Evolutionary conservation across 2,113 vertebrate genomes (phyloP).

Genomic region (Gasterosteus nipponicus): DNA sequence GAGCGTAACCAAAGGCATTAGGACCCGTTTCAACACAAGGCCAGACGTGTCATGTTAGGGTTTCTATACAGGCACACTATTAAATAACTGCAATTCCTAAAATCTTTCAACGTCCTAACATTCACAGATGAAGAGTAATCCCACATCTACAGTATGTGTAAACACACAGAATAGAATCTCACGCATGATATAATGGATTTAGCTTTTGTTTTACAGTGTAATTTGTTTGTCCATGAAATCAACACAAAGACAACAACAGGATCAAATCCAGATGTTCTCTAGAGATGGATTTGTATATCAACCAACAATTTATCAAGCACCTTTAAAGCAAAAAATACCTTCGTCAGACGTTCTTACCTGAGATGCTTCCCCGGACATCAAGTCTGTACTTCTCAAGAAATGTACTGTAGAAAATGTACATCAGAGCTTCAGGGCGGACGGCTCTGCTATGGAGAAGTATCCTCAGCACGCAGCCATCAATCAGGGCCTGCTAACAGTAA

Average conservation of each 20-base stretch:
- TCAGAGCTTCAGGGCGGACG: constrained; percentile 48
- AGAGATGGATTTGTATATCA: not conserved
- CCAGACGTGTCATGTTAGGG: constrained; percentile 12
- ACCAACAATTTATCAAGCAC: not conserved
- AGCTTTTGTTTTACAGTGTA: constrained; percentile 6
- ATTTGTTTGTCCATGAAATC: constrained; percentile 18
- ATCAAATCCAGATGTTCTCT: not conserved
- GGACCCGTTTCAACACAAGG: not conserved
- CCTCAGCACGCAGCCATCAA: constrained; percentile 30
- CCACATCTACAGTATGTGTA: constrained; percentile 30
- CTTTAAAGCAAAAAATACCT: not conserved
- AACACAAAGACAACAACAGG: not conserved
- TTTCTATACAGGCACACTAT: not conserved
- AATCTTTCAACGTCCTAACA: constrained; percentile 27
- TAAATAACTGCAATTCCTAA: constrained; percentile 13
- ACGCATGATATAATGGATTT: not conserved
- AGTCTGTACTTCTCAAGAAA: not conserved
- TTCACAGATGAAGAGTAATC: constrained; percentile 37
- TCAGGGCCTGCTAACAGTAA: constrained; percentile 42
- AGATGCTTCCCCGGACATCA: not conserved
- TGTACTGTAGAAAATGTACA: not conserved
- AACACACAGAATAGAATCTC: constrained; percentile 29
- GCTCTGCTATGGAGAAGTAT: constrained; percentile 39
- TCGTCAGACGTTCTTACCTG: not conserved
- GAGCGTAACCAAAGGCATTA: not conserved